phyloP scores from a whole-genome alignment of 2,113 vertebrate species.

The Glaucomys volans region DNA sequence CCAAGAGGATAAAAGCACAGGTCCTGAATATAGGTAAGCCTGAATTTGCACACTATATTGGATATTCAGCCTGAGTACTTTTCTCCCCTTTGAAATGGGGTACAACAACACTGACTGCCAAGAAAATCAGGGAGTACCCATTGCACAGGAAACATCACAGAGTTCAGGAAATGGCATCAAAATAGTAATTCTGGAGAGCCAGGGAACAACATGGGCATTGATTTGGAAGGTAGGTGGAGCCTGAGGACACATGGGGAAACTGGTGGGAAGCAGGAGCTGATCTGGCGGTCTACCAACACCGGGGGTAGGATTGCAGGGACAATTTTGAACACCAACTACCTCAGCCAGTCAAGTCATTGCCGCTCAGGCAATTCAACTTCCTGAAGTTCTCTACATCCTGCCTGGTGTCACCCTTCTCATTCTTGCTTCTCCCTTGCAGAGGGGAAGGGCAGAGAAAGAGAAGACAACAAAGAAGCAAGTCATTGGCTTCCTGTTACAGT shows the following conservation, averaged over 20 bases:
- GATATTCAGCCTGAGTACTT: not conserved
- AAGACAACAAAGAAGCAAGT: not conserved
- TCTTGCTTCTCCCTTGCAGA: not conserved
- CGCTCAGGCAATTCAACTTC: not conserved
- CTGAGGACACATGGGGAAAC: not conserved
- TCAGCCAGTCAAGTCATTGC: not conserved
- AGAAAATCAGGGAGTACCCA: not conserved
- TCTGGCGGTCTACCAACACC: too few species aligned
- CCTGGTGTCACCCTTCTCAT: not conserved
- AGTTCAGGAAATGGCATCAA: not conserved
- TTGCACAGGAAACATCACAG: fast-evolving
- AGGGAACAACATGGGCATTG: not conserved
- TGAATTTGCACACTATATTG: not conserved
- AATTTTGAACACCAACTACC: not conserved
- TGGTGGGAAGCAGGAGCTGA: not conserved
- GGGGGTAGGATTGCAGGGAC: not conserved
- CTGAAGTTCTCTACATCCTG: not conserved
- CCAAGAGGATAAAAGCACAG: not conserved
- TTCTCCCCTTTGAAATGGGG: not conserved
- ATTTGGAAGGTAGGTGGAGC: not conserved
- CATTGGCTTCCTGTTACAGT: not conserved
- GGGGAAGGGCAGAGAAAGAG: not conserved
- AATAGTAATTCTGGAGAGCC: not conserved
- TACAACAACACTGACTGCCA: not conserved
- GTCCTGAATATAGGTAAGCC: not conserved